phyloP scores from a whole-genome alignment of 2,113 vertebrate genomes.

The Pomatostomus ruficeps region DNA sequence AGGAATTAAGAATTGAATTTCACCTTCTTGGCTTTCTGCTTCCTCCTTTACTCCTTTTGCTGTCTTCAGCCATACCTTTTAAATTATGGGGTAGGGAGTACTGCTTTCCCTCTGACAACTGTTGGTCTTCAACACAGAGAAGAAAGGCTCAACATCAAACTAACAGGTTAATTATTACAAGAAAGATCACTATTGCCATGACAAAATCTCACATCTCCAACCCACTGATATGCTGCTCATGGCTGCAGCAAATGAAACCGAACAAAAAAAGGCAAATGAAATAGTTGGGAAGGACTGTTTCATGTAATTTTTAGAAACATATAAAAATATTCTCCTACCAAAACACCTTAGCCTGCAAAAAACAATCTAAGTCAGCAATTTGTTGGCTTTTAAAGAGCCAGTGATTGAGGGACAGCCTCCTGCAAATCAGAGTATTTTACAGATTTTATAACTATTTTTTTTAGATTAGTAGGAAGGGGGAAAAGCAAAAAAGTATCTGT shows the following conservation, averaged over 20 bases:
- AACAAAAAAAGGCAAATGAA: neutral
- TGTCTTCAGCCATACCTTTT: neutral
- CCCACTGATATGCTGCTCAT: rapidly evolving
- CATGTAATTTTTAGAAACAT: neutral
- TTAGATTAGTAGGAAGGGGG: neutral
- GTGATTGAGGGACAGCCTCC: neutral
- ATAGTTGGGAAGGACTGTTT: neutral
- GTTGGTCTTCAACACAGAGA: neutral
- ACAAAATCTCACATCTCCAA: neutral
- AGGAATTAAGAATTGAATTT: neutral
- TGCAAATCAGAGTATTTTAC: neutral
- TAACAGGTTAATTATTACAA: neutral
- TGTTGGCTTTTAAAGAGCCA: neutral
- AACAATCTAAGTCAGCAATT: neutral
- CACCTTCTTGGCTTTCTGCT: neutral
- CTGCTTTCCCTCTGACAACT: neutral
- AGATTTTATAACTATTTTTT: neutral
- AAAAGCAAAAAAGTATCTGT: neutral
- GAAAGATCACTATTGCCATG: neutral
- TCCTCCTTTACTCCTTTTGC: neutral
- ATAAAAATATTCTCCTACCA: neutral
- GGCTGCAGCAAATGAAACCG: neutral
- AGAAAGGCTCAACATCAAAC: neutral
- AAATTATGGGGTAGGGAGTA: neutral
- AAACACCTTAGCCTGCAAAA: neutral